Evolutionary conservation across 2,888 invertebrate species (phyloP).

Genomic region (Glaucopsyche alexis): DNA sequence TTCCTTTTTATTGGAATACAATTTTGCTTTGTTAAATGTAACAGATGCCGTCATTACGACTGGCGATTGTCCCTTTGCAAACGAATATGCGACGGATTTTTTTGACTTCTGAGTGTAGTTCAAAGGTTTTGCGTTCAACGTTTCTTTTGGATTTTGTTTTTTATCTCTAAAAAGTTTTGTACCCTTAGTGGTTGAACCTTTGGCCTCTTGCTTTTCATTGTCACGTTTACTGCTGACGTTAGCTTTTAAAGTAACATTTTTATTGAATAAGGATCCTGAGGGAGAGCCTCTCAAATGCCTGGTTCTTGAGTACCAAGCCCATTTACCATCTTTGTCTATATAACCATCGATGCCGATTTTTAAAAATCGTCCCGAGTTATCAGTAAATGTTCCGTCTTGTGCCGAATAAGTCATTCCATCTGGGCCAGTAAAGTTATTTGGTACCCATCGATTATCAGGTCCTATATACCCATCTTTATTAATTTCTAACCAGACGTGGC

Average conservation of each 20-base stretch:
- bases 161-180: conserved; percentile 40
- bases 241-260: conserved; percentile 35
- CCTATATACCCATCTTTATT: conserved; percentile 72
- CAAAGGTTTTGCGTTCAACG: background rate
- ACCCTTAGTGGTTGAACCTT: conserved; percentile 38
- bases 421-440: conserved; percentile 66
- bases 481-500: conserved; percentile 63
- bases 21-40: conserved; percentile 45
- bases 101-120: conserved; percentile 39
- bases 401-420: conserved; percentile 67
- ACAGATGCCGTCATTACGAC: conserved; percentile 56
- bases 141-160: conserved; percentile 32
- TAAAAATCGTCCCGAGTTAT: conserved; percentile 49
- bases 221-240: conserved; percentile 16
- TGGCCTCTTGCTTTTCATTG: conserved; percentile 41
- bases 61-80: conserved; percentile 47
- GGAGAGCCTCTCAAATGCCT: conserved; percentile 38
- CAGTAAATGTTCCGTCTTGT: conserved; percentile 65
- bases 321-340: conserved; percentile 65
- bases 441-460: conserved; percentile 68
- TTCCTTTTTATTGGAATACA: conserved; percentile 37
- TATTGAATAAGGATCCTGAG: conserved; percentile 45
- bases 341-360: conserved; percentile 71
- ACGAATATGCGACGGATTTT: conserved; percentile 43
- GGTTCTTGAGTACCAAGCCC: conserved; percentile 60